Evolutionary conservation across 2,797 vertebrate species (phyloP).

Genomic region (Acipenser ruthenus): DNA sequence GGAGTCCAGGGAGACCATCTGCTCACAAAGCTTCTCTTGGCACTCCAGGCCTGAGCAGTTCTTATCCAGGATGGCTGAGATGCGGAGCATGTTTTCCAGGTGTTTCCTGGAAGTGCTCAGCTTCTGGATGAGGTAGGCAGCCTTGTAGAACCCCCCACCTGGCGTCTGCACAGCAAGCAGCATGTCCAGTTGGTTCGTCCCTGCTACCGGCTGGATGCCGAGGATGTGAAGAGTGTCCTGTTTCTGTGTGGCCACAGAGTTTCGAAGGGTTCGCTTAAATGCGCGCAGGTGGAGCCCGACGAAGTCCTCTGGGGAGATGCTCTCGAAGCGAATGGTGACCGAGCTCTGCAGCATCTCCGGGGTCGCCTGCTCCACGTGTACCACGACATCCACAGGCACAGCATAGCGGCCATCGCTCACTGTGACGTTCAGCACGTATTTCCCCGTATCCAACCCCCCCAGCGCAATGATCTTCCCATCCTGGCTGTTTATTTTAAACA

Average conservation of each 20-base stretch:
- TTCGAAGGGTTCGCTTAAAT: conserved; percentile 70
- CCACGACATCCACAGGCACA: conserved; percentile 77
- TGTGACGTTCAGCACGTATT: conserved; percentile 84
- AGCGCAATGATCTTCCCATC: conserved; percentile 92
- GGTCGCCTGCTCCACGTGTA: conserved; percentile 81
- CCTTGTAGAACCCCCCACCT: conserved; percentile 76
- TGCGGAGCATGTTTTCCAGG: conserved; percentile 80
- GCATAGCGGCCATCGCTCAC: conserved; percentile 90
- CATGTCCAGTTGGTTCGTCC: conserved; percentile 84
- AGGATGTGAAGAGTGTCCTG: conserved; percentile 81
- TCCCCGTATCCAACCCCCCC: conserved; percentile 82
- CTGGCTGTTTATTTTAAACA: conserved; percentile 87
- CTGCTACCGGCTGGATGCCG: conserved; percentile 84
- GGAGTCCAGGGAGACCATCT: conserved; percentile 81
- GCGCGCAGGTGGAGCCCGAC: conserved; percentile 78
- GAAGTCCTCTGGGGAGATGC: conserved; percentile 79
- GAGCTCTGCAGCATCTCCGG: conserved; percentile 83
- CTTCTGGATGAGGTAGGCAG: conserved; percentile 91
- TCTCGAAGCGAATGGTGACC: conserved; percentile 88
- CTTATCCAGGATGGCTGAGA: conserved; percentile 89
- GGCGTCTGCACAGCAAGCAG: conserved; percentile 79
- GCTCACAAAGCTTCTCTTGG: conserved; percentile 85
- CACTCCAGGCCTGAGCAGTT: conserved; percentile 94
- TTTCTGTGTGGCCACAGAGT: conserved; percentile 70
- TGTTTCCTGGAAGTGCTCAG: conserved; percentile 76